Conservation (phyloP, 2,797 vertebrate genomes). For the Myotis vivesi region DNA sequence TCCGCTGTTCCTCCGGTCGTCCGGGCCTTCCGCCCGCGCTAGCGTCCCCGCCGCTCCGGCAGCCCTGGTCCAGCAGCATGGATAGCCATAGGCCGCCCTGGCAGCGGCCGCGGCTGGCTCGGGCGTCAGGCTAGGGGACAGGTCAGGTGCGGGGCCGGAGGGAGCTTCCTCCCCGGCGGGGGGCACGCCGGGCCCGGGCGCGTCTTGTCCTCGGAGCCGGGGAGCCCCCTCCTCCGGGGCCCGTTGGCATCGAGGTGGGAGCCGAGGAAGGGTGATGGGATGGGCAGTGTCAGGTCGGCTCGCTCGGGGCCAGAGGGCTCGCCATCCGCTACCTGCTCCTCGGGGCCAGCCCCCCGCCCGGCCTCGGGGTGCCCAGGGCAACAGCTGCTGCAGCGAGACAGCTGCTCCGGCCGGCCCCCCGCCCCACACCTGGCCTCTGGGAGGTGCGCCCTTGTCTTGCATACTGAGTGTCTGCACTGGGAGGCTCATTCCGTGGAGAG, state of each 20-base stretch:
- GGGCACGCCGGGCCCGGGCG: background rate
- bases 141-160: slow-evolving; percentile 67
- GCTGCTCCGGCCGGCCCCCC: slow-evolving; percentile 45
- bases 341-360: background rate
- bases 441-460: slow-evolving; percentile 45
- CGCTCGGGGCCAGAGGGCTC: background rate
- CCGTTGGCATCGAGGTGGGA: background rate
- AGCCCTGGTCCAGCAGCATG: slow-evolving; percentile 61
- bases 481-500: background rate
- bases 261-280: slow-evolving; percentile 16
- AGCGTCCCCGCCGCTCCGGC: background rate
- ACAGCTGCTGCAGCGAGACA: slow-evolving; percentile 67
- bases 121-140: slow-evolving; percentile 65
- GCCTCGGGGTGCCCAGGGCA: background rate
- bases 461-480: background rate
- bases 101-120: slow-evolving; percentile 59
- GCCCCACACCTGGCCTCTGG: slow-evolving; percentile 55
- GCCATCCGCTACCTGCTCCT: background rate
- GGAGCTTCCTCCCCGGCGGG: background rate
- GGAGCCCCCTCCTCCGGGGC: background rate
- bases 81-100: slow-evolving; percentile 62
- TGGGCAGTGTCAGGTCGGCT: slow-evolving; percentile 59
- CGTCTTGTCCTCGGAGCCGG: background rate
- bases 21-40: background rate
- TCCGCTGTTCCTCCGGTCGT: background rate